A percentile compares a stretch with the other conserved stretches of the same genome.
Conservation (phyloP, 2,113 vertebrate genomes). For the Delphinus delphis region DNA sequence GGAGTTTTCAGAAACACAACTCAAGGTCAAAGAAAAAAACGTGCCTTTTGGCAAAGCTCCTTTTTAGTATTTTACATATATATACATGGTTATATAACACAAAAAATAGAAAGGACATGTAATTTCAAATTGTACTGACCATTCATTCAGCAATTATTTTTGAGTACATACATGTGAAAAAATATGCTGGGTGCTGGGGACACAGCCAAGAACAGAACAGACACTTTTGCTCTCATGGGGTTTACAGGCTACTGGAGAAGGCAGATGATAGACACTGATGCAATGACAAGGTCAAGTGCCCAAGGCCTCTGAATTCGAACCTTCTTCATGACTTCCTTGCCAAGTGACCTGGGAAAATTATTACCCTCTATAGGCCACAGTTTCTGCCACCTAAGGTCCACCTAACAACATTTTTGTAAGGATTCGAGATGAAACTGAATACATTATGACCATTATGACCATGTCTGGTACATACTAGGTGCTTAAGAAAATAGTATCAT, state of each 20-base stretch:
- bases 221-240: too few relatives aligned
- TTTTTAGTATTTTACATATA: neutral
- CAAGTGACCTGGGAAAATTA: neutral
- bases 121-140: neutral
- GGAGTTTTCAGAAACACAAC: neutral
- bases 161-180: neutral
- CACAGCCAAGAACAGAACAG: neutral
- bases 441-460: neutral
- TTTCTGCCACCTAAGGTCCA: neutral
- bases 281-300: neutral
- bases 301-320: neutral
- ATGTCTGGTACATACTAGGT: neutral
- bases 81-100: neutral
- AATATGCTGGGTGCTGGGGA: neutral
- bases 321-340: neutral
- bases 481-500: neutral
- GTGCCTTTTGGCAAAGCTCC: neutral
- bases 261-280: too few relatives aligned
- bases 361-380: neutral
- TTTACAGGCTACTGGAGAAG: neutral
- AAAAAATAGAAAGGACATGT: neutral
- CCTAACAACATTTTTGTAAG: neutral
- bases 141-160: neutral
- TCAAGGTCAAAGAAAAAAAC: neutral
- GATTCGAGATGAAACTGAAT: neutral